Conservation (phyloP, 1,140 invertebrate genomes). For the Drosophila seguyi region DNA sequence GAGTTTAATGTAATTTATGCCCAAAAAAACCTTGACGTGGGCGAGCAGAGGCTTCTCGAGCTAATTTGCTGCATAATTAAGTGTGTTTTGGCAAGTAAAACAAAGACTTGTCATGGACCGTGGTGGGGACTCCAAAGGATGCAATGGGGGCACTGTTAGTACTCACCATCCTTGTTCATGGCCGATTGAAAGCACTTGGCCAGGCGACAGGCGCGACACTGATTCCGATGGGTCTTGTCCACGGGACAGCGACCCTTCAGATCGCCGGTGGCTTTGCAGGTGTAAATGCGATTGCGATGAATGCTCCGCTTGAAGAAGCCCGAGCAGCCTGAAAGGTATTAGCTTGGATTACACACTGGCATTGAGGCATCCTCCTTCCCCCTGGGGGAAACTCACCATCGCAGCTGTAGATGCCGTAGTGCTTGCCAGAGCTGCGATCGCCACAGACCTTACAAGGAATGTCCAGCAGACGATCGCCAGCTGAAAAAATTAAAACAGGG, state of each 20-base stretch:
- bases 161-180: slow-evolving; percentile 99
- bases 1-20: slow-evolving; percentile 79
- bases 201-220: slow-evolving; percentile 97
- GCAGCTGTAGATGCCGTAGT: slow-evolving; percentile 98
- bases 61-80: slow-evolving; percentile 83
- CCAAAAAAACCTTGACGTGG: too few species aligned
- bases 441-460: slow-evolving; percentile 98
- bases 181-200: slow-evolving; percentile 98
- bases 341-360: slow-evolving; percentile 3
- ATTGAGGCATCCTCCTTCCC: too few species aligned
- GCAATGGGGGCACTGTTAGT: neutral
- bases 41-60: slow-evolving; percentile 38
- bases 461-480: slow-evolving; percentile 96
- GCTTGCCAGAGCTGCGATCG: slow-evolving; percentile 97
- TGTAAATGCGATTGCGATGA: slow-evolving; percentile 97
- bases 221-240: slow-evolving; percentile 98
- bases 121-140: neutral
- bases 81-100: slow-evolving; percentile 70
- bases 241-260: slow-evolving; percentile 97
- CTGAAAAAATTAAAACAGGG: too few species aligned
- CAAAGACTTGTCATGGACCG: slow-evolving; percentile 61
- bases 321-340: slow-evolving; percentile 87
- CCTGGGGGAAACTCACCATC: slow-evolving; percentile 90
- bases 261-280: slow-evolving; percentile 97
- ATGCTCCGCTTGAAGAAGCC: slow-evolving; percentile 99